Percentiles rank a stretch among this genome's conserved stretches.
Evolutionary conservation across 2,113 vertebrate genomes (phyloP).

Genomic region (Vulpes vulpes): DNA sequence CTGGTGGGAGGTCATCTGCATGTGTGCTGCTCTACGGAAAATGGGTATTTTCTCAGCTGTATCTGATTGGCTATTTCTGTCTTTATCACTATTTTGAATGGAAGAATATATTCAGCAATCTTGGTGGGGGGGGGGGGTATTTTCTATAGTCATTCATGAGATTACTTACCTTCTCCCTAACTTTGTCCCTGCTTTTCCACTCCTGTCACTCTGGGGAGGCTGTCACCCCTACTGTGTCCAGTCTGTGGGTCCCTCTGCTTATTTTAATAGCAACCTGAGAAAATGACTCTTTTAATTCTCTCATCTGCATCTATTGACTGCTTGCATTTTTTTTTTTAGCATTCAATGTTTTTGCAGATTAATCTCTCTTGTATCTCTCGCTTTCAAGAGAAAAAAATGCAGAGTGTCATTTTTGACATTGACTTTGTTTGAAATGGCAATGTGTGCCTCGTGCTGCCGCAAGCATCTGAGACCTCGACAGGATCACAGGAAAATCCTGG

Average conservation of each 20-base stretch:
- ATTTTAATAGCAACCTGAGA: background rate
- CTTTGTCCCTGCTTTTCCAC: fast-evolving
- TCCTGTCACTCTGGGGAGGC: background rate
- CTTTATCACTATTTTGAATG: background rate
- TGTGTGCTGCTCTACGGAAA: fast-evolving
- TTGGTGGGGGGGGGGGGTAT: fast-evolving
- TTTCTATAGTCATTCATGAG: background rate
- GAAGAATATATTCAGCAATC: background rate
- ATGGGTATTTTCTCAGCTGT: background rate
- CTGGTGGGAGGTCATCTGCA: fast-evolving
- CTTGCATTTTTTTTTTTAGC: background rate
- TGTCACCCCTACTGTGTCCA: fast-evolving
- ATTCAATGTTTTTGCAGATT: background rate
- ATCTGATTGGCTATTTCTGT: background rate
- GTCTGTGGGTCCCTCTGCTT: fast-evolving
- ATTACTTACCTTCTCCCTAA: fast-evolving
- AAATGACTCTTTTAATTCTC: background rate
- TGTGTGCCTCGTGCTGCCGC: fast-evolving
- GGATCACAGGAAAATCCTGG: background rate
- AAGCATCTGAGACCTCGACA: background rate
- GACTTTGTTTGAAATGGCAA: background rate
- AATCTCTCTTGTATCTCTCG: background rate
- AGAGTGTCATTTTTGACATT: background rate
- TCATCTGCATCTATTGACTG: background rate
- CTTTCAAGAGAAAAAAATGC: background rate